phyloP scores from a whole-genome alignment of 1,140 invertebrate genomes.

The Apis cerana region DNA sequence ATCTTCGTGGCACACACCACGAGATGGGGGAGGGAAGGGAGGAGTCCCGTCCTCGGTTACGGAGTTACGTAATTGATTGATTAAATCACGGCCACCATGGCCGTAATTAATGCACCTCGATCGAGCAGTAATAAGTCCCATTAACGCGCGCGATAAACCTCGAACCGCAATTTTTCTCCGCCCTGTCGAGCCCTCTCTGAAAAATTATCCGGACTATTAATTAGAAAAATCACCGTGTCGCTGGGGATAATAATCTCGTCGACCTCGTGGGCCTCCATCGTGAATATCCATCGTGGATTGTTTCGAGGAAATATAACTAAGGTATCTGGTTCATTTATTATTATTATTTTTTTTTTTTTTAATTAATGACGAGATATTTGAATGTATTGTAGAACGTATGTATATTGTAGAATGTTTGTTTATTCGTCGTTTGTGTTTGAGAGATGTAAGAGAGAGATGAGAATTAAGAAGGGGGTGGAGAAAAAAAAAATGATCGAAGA shows the following conservation, averaged over 20 bases:
- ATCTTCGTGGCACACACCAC: constrained; percentile 11
- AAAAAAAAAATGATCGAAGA: too few species aligned
- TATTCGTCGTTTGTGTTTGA: too few species aligned
- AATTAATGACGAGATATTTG: too few species aligned
- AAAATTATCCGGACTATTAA: constrained; percentile 48
- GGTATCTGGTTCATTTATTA: not conserved
- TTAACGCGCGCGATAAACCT: constrained; percentile 46
- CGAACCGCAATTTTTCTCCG: constrained; percentile 26
- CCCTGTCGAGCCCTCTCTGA: constrained; percentile 3
- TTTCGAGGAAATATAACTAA: constrained; percentile 2
- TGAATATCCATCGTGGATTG: not conserved
- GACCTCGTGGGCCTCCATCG: not conserved
- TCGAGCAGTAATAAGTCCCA: constrained; percentile 55
- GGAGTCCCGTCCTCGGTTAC: constrained; percentile 29
- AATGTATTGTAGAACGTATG: too few species aligned
- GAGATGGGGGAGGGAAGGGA: not conserved
- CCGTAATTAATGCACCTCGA: constrained; percentile 58
- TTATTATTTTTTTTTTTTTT: not conserved
- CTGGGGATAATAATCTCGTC: constrained; percentile 36
- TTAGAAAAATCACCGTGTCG: constrained; percentile 51
- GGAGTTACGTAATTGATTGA: constrained; percentile 63
- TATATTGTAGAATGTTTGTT: too few species aligned
- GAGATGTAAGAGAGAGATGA: too few species aligned
- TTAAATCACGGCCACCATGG: constrained; percentile 55
- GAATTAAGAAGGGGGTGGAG: too few species aligned